Conservation (phyloP, 2,888 invertebrate species). For the Scaptomyza reducta region DNA sequence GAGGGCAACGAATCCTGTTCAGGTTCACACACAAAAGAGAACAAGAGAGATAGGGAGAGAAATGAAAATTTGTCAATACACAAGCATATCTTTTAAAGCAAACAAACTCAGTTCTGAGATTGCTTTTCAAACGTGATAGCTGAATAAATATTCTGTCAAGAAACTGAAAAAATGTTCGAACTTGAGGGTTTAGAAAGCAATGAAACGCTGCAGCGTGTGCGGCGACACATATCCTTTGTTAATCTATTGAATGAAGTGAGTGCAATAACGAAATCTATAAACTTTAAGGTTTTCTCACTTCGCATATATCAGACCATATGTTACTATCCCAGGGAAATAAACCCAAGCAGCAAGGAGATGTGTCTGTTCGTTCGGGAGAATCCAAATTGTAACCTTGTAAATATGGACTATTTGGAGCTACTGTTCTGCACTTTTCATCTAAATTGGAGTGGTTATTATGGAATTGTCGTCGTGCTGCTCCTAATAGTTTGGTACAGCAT, state of each 20-base stretch:
- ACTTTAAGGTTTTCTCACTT: too few relatives aligned
- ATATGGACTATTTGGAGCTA: constrained; percentile 23
- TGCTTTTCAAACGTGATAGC: not conserved
- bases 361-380: constrained; percentile 9
- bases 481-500: not conserved
- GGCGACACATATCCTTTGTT: constrained; percentile 22
- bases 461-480: not conserved
- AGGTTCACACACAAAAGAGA: constrained; percentile 5
- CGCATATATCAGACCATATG: constrained; percentile 24
- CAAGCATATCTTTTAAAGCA: not conserved
- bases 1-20: constrained; percentile 34
- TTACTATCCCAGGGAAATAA: constrained; percentile 1
- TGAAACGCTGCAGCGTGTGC: constrained; percentile 13
- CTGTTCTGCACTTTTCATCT: constrained; percentile 24
- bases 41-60: not conserved
- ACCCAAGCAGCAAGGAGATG: constrained; percentile 18
- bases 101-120: not conserved
- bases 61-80: not conserved
- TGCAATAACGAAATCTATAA: too few relatives aligned
- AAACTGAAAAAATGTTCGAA: constrained; percentile 1
- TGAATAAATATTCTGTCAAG: not conserved
- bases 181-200: not conserved
- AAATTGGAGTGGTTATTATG: constrained; percentile 5
- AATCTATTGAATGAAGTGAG: constrained; percentile 19
- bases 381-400: constrained; percentile 21